phyloP scores from a whole-genome alignment of 2,797 vertebrate genomes.

The Poecilia gillii region DNA sequence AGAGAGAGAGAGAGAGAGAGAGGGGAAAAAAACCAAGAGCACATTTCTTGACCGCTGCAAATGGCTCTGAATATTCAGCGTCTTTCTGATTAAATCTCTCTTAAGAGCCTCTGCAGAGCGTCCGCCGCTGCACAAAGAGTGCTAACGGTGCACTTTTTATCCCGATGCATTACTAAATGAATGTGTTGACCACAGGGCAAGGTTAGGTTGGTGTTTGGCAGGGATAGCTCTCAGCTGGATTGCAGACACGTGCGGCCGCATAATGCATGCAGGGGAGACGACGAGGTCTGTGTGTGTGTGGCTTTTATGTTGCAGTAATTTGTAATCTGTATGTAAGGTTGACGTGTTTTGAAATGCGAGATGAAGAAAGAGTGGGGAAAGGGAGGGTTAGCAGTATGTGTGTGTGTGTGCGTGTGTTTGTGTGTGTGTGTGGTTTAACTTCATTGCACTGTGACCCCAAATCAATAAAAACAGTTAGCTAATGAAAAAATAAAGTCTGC shows the following conservation, averaged over 20 bases:
- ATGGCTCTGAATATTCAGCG: slow-evolving; percentile 81
- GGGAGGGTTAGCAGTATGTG: slow-evolving; percentile 16
- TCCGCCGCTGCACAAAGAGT: slow-evolving; percentile 63
- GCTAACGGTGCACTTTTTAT: slow-evolving; percentile 74
- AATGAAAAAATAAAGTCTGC: slow-evolving; percentile 75
- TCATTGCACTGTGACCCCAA: slow-evolving; percentile 66
- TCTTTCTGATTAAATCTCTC: slow-evolving; percentile 77
- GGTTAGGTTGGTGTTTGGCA: slow-evolving; percentile 72
- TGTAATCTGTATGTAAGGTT: slow-evolving; percentile 72
- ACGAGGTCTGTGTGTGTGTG: slow-evolving; percentile 59
- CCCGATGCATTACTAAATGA: slow-evolving; percentile 77
- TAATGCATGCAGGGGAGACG: slow-evolving; percentile 76
- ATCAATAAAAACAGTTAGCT: slow-evolving; percentile 80
- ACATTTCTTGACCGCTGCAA: slow-evolving; percentile 71
- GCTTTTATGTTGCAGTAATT: slow-evolving; percentile 69
- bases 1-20: slow-evolving; percentile 22
- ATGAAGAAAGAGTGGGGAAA: slow-evolving; percentile 1
- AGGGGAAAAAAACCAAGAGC: slow-evolving; percentile 35
- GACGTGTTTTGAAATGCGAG: slow-evolving; percentile 44
- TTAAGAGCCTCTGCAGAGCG: slow-evolving; percentile 72
- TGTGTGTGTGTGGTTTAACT: slow-evolving; percentile 49
- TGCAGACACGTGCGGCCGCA: slow-evolving; percentile 73
- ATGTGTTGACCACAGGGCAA: slow-evolving; percentile 74
- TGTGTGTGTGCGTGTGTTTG: slow-evolving; percentile 26
- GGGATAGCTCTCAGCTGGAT: slow-evolving; percentile 78